A percentile compares a stretch with the other conserved stretches of the same genome.
These are phyloP conservation scores for Cebus imitator DNA, from an alignment of 2,113 vertebrate genomes.

Conservation along the genomic window DNA sequence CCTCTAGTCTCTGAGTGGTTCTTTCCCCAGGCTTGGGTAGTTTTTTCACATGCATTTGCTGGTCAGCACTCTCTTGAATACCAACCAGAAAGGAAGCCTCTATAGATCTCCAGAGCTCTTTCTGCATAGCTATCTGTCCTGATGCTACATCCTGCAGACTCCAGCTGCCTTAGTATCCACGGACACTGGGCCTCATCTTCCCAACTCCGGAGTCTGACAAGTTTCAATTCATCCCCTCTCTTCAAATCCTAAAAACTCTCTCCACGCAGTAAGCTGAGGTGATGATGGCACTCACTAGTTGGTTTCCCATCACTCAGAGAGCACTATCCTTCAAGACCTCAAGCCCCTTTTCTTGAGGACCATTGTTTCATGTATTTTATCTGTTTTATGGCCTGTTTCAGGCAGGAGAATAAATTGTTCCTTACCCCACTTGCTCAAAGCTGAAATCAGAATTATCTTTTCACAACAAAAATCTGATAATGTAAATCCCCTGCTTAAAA, in stretches of 20 bases:
- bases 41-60: background rate
- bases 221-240: background rate
- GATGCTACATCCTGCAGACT: background rate
- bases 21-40: background rate
- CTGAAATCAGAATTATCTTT: constrained; percentile 9
- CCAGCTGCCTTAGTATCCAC: background rate
- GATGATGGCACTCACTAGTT: background rate
- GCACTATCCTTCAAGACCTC: background rate
- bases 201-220: background rate
- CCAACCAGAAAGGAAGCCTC: background rate
- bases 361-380: background rate
- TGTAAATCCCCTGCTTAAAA: background rate
- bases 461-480: background rate
- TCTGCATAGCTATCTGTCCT: background rate
- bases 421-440: background rate
- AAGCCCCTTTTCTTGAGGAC: background rate
- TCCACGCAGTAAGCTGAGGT: background rate
- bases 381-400: background rate
- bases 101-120: background rate
- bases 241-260: background rate
- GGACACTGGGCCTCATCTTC: background rate
- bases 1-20: background rate
- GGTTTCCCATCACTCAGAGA: background rate
- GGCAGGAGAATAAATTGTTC: background rate
- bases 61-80: background rate